A percentile compares a stretch with the other conserved stretches of the same genome.
phyloP scores from a whole-genome alignment of 2,888 invertebrate genomes.

The Campoplex nolae region DNA sequence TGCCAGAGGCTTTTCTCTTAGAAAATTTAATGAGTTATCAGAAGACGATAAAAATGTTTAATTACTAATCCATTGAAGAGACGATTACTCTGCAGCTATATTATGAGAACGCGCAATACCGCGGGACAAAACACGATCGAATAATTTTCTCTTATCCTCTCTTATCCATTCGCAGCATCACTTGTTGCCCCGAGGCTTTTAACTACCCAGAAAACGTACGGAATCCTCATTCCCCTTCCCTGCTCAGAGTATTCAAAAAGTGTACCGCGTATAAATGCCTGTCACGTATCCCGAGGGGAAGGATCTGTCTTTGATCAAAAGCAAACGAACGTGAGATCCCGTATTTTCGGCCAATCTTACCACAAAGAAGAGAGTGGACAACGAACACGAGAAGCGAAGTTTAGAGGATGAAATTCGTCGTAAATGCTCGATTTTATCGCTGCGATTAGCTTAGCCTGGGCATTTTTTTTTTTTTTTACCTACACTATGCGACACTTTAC shows the following conservation, averaged over 20 bases:
- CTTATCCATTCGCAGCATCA: constrained; percentile 34
- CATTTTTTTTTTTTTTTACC: constrained; percentile 52
- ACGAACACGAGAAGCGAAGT: background rate
- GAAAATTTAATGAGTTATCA: constrained; percentile 40
- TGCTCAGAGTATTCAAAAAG: constrained; percentile 38
- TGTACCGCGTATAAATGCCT: constrained; percentile 45
- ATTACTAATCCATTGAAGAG: constrained; percentile 13
- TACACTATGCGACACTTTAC: constrained; percentile 2
- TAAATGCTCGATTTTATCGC: constrained; percentile 72
- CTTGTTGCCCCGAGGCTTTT: constrained; percentile 40
- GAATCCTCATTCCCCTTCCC: constrained; percentile 54
- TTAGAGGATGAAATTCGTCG: constrained; percentile 69
- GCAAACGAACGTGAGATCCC: constrained; percentile 39
- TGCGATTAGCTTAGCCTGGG: constrained; percentile 77
- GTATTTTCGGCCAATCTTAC: constrained; percentile 18
- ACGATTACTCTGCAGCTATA: background rate
- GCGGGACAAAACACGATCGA: constrained; percentile 15
- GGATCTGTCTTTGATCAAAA: constrained; percentile 50
- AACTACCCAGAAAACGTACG: constrained; percentile 35
- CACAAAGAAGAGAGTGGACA: background rate
- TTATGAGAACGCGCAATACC: background rate
- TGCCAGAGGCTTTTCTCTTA: constrained; percentile 21
- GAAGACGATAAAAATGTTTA: background rate
- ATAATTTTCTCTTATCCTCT: constrained; percentile 43
- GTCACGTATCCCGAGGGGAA: constrained; percentile 61